These are phyloP conservation scores for Venustaconcha ellipsiformis DNA, from an alignment of 1,140 invertebrate species.

Conservation along the genomic window DNA sequence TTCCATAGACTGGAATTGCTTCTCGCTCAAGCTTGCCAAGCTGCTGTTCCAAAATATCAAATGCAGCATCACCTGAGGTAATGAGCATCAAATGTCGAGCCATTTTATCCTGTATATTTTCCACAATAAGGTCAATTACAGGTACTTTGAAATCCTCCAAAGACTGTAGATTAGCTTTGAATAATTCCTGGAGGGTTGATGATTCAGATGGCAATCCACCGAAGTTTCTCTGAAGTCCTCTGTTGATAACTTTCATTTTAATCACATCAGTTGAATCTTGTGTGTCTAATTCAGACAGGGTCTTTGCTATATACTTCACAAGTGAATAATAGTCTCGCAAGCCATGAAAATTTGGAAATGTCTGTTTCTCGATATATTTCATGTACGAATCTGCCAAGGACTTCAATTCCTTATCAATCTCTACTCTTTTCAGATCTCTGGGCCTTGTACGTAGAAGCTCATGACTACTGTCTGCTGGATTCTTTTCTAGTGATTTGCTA, in stretches of 20 bases:
- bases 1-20: slow-evolving; percentile 44
- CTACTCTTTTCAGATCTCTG: too few species aligned
- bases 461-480: not conserved
- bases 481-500: slow-evolving; percentile 5
- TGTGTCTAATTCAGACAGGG: not conserved
- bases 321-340: slow-evolving; percentile 55
- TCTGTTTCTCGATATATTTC: slow-evolving; percentile 33
- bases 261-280: not conserved
- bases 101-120: slow-evolving; percentile 36
- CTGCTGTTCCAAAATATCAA: slow-evolving; percentile 35
- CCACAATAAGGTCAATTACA: slow-evolving; percentile 31
- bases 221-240: slow-evolving; percentile 51
- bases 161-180: slow-evolving; percentile 9
- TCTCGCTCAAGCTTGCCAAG: slow-evolving; percentile 28
- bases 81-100: slow-evolving; percentile 47
- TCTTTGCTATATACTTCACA: slow-evolving; percentile 49
- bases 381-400: slow-evolving; percentile 42
- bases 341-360: slow-evolving; percentile 52
- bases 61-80: slow-evolving; percentile 40
- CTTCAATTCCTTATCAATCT: not conserved
- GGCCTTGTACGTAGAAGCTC: too few species aligned
- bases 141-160: slow-evolving; percentile 3
- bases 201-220: slow-evolving; percentile 43
- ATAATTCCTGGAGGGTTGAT: slow-evolving; percentile 20
- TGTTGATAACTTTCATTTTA: slow-evolving; percentile 3